phyloP scores from a whole-genome alignment of 2,888 invertebrate species.

The Mylabris sibirica region DNA sequence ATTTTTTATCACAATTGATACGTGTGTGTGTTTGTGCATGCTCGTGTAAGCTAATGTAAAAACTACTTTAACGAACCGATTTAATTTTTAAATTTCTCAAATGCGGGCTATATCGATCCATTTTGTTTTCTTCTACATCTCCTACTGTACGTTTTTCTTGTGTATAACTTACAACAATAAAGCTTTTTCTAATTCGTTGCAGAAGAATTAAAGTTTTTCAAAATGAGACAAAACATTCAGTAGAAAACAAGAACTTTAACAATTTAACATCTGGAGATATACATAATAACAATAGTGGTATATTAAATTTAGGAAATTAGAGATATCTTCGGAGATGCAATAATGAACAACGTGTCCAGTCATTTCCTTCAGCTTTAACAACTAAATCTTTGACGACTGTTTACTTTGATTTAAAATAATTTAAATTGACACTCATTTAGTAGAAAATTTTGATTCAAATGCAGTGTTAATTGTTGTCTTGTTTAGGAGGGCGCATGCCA shows the following conservation, averaged over 20 bases:
- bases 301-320: conserved; percentile 3
- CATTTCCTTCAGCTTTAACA: background rate
- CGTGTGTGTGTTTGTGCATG: background rate
- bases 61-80: conserved; percentile 42
- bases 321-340: background rate
- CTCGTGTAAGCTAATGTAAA: background rate
- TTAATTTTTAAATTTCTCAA: conserved; percentile 40
- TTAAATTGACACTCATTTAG: too few species aligned
- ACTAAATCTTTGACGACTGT: background rate
- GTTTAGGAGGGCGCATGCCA: too few species aligned
- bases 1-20: background rate
- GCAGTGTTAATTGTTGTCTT: background rate
- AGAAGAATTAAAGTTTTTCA: background rate
- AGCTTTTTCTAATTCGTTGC: background rate
- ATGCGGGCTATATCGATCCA: conserved; percentile 33
- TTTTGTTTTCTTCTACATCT: background rate
- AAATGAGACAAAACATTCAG: too few species aligned
- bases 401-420: too few species aligned
- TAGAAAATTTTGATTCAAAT: too few species aligned
- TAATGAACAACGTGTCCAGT: background rate
- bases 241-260: too few species aligned
- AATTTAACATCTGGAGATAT: background rate
- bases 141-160: background rate
- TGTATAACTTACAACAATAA: conserved; percentile 2
- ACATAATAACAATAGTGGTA: background rate